Conservation (phyloP, 23 tunicate species). For the Corella eumyota region DNA sequence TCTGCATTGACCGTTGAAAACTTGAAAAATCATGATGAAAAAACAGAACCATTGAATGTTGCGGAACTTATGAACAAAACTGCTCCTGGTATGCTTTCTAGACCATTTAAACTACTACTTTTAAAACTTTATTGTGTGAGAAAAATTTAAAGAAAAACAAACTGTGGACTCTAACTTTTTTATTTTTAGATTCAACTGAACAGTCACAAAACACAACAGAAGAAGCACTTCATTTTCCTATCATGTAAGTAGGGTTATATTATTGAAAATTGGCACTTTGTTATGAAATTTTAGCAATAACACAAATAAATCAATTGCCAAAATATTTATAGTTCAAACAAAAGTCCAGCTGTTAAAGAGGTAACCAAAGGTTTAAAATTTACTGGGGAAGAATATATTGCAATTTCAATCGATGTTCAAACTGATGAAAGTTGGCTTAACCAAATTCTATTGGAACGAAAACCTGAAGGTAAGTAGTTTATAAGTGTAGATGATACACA, state of each 20-base stretch:
- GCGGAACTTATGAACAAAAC: slow-evolving; percentile 43
- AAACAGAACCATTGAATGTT: slow-evolving; percentile 33
- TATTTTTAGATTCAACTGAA: not conserved
- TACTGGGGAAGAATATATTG: slow-evolving; percentile 63
- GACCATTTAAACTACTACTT: not conserved
- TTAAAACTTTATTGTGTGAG: not conserved
- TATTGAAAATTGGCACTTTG: no score
- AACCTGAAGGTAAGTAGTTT: no score
- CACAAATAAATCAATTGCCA: no score
- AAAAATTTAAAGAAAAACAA: not conserved
- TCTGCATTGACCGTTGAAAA: slow-evolving; percentile 78
- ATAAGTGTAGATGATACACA: no score
- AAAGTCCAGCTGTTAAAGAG: slow-evolving; percentile 18
- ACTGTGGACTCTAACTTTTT: not conserved
- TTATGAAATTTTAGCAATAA: no score
- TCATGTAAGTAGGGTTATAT: no score
- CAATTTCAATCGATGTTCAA: slow-evolving; percentile 72
- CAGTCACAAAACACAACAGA: no score
- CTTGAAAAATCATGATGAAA: slow-evolving; percentile 42
- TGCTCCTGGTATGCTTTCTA: not conserved
- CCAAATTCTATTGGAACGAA: no score
- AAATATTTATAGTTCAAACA: no score
- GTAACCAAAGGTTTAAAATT: slow-evolving; percentile 32
- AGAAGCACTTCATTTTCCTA: no score
- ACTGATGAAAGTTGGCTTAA: slow-evolving; percentile 74